phyloP scores from a whole-genome alignment of 2,888 invertebrate species.

The Mythimna impura region DNA sequence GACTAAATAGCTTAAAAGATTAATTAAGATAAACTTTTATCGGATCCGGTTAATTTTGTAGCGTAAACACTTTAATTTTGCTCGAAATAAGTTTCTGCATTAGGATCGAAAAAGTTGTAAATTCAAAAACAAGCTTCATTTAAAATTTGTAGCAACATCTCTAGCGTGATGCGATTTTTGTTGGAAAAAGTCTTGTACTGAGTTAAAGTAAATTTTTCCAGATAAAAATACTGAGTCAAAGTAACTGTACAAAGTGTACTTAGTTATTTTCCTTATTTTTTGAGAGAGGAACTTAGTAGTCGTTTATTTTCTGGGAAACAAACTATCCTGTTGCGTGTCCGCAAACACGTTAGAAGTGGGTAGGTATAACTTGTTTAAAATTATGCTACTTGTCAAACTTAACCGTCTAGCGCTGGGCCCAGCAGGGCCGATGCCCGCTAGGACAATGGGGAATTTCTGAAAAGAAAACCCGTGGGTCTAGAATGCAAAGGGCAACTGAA shows the following conservation, averaged over 20 bases:
- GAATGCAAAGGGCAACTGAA: no score
- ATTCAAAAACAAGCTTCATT: conserved; percentile 54
- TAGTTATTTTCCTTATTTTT: conserved; percentile 8
- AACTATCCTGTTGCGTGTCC: neutral
- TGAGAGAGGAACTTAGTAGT: neutral
- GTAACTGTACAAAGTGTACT: conserved; percentile 1
- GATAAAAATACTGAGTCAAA: conserved; percentile 26
- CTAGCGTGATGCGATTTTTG: conserved; percentile 32
- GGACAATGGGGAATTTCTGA: no score
- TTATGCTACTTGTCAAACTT: neutral
- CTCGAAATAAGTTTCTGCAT: conserved; percentile 71
- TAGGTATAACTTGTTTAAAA: neutral
- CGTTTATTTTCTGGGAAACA: conserved; percentile 1
- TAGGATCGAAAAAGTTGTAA: conserved; percentile 59
- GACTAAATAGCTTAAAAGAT: conserved; percentile 88
- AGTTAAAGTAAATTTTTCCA: conserved; percentile 32
- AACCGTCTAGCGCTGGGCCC: neutral
- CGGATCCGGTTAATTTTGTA: conserved; percentile 78
- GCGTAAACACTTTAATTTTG: conserved; percentile 79
- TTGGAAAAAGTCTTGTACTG: neutral
- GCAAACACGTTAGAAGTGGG: neutral
- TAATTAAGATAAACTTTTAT: conserved; percentile 86
- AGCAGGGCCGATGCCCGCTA: no score
- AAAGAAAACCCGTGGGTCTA: no score
- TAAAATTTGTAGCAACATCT: conserved; percentile 48